Evolutionary conservation across 2,797 vertebrate species (phyloP).

Genomic region (Nasua narica): DNA sequence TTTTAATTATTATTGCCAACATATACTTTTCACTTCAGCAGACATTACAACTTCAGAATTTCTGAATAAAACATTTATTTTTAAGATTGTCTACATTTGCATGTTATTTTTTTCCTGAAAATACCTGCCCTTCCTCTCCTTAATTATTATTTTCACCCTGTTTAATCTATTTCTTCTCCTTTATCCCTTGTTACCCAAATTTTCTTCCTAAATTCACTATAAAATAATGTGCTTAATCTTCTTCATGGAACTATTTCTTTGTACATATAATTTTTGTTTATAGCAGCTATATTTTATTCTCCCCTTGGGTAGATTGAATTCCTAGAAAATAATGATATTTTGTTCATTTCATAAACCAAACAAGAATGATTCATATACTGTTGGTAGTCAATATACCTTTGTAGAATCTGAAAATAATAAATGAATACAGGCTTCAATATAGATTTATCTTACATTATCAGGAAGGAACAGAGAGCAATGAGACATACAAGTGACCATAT

Average conservation of each 20-base stretch:
- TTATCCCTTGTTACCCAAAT: background rate
- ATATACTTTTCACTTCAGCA: background rate
- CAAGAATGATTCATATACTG: background rate
- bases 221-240: background rate
- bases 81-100: background rate
- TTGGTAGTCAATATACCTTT: background rate
- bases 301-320: background rate
- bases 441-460: background rate
- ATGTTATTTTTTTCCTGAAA: background rate
- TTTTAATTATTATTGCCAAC: background rate
- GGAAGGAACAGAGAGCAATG: background rate
- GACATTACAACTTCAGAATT: background rate
- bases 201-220: background rate
- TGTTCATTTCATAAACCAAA: background rate
- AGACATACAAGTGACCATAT: background rate
- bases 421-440: too few species aligned
- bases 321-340: background rate
- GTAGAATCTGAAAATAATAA: background rate
- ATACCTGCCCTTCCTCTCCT: background rate
- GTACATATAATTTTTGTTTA: background rate
- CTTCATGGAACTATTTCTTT: background rate
- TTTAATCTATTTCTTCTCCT: background rate
- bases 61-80: background rate
- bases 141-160: background rate
- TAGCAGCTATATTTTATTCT: background rate